Percentiles rank a stretch among this genome's conserved stretches.
These are phyloP conservation scores for Pollicipes pollicipes DNA, from an alignment of 1,140 invertebrate species.

Conservation along the genomic window DNA sequence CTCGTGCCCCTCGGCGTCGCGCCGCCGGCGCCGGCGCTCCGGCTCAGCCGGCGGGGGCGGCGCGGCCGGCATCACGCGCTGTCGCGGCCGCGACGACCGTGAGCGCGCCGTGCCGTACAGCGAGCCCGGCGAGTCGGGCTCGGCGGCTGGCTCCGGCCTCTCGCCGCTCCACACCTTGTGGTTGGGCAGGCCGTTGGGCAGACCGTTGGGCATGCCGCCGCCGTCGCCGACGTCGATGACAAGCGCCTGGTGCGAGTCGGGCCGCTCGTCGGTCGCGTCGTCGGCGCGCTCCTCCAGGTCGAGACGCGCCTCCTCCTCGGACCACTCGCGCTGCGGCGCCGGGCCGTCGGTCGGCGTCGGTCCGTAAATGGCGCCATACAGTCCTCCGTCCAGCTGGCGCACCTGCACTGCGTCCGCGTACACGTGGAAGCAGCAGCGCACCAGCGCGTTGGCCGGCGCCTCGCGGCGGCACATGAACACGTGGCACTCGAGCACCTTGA, in stretches of 20 bases:
- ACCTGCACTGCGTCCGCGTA: slow-evolving; percentile 86
- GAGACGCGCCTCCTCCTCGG: slow-evolving; percentile 11
- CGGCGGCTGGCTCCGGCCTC: slow-evolving; percentile 33
- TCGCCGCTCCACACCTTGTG: slow-evolving; percentile 32
- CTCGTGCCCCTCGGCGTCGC: background rate
- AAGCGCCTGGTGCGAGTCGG: background rate
- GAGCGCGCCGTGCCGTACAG: slow-evolving; percentile 18
- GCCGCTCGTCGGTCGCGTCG: slow-evolving; percentile 27
- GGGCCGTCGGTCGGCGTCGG: slow-evolving; percentile 12
- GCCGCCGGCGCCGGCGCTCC: too few species aligned
- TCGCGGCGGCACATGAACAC: slow-evolving; percentile 94
- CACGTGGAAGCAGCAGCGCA: slow-evolving; percentile 79
- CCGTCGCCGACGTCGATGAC: background rate
- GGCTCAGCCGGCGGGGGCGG: slow-evolving; percentile 43
- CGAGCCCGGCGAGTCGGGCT: slow-evolving; percentile 15
- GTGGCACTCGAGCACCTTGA: slow-evolving; percentile 98
- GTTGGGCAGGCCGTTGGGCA: too few species aligned
- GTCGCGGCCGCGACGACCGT: slow-evolving; percentile 40
- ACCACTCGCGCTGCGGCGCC: slow-evolving; percentile 7
- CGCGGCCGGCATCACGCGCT: slow-evolving; percentile 53
- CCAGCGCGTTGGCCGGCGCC: slow-evolving; percentile 81
- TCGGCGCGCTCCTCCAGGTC: slow-evolving; percentile 40
- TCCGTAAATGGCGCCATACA: slow-evolving; percentile 17
- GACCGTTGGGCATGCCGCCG: background rate
- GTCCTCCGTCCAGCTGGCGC: slow-evolving; percentile 32